Percentiles rank a stretch among this genome's conserved stretches.
phyloP scores from a whole-genome alignment of 2,888 invertebrate species.

The Cylindroiulus punctatus region DNA sequence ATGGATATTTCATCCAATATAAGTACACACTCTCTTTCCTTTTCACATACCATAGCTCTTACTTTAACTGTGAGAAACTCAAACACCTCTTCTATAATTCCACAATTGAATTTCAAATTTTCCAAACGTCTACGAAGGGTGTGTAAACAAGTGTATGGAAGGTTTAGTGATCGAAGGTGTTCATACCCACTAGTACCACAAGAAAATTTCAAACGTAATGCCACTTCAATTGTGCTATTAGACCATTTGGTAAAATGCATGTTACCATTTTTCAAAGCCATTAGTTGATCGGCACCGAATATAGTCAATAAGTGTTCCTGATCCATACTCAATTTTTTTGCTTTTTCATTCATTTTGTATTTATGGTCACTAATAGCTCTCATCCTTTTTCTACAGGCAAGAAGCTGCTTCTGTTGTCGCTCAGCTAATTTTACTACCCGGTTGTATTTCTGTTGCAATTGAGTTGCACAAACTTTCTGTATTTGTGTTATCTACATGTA shows the following conservation, averaged over 20 bases:
- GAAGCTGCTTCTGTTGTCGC: background rate
- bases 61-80: constrained; percentile 9
- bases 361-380: background rate
- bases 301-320: background rate
- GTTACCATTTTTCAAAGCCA: background rate
- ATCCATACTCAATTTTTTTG: background rate
- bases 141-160: background rate
- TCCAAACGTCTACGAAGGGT: constrained; percentile 28
- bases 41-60: background rate
- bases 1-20: constrained; percentile 46
- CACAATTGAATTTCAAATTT: constrained; percentile 15
- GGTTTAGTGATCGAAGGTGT: background rate
- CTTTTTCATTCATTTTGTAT: background rate
- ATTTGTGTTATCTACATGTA: background rate
- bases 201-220: constrained; percentile 3
- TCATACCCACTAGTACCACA: constrained; percentile 49
- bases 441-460: background rate
- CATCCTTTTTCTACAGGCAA: background rate
- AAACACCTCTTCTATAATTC: constrained; percentile 48
- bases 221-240: background rate
- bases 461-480: background rate
- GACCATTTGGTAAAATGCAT: constrained; percentile 11
- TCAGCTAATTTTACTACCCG: background rate
- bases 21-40: constrained; percentile 48
- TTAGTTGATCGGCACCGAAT: background rate